These are phyloP conservation scores for Sphaerophoria rueppellii DNA, from an alignment of 2,888 invertebrate genomes.

Conservation along the genomic window DNA sequence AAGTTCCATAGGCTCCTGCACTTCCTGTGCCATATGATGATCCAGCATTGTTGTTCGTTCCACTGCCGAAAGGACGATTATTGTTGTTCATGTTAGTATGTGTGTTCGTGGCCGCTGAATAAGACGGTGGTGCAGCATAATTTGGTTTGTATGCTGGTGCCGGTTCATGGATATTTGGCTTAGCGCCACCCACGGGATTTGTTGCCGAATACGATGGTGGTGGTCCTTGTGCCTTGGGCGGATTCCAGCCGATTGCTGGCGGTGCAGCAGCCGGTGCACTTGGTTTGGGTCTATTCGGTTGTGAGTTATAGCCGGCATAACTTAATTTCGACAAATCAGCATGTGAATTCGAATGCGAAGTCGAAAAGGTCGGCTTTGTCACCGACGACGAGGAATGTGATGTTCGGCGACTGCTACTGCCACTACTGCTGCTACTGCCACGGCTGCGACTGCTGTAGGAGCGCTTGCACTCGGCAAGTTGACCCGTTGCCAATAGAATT, in stretches of 20 bases:
- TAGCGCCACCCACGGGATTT: conserved; percentile 79
- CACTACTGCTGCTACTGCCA: conserved; percentile 76
- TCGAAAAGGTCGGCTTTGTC: conserved; percentile 78
- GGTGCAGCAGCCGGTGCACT: conserved; percentile 73
- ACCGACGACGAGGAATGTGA: conserved; percentile 76
- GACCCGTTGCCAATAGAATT: conserved; percentile 61
- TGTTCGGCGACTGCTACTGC: conserved; percentile 71
- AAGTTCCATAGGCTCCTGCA: conserved; percentile 26
- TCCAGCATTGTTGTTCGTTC: conserved; percentile 23
- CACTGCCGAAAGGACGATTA: conserved; percentile 59
- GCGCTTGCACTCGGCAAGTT: conserved; percentile 78
- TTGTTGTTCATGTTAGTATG: conserved; percentile 6
- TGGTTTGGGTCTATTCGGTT: conserved; percentile 79
- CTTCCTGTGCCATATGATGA: conserved; percentile 37
- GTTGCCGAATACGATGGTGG: conserved; percentile 80
- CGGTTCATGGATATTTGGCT: conserved; percentile 79
- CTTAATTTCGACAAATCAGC: conserved; percentile 80
- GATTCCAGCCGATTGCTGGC: conserved; percentile 81
- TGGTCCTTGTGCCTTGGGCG: conserved; percentile 79
- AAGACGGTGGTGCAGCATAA: conserved; percentile 78
- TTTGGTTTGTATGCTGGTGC: conserved; percentile 79
- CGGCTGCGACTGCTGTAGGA: conserved; percentile 77
- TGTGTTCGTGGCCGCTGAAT: conserved; percentile 76
- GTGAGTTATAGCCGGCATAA: conserved; percentile 80
- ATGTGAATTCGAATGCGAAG: conserved; percentile 78